Evolutionary conservation across 2,888 invertebrate species (phyloP), one percentile per base, ranked within the genome.

Genomic region (Torymus tubicola): DNA sequence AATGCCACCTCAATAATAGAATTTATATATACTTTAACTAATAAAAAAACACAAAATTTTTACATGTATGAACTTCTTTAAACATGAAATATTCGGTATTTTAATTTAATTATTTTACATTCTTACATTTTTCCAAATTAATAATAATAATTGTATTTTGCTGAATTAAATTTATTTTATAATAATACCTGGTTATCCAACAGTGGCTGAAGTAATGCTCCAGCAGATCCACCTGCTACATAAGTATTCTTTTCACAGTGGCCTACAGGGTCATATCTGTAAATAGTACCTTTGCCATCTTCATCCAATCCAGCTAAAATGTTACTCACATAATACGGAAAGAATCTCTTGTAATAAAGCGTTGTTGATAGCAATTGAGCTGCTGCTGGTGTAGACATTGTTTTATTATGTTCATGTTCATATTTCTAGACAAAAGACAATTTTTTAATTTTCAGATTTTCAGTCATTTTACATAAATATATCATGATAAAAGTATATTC

Each of bases 261-360:
- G 0, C 99, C 99, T 84, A 99, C 96, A 0, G 99, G 99, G 91
- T 99, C 99, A 90, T 99, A 99, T 88, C 96, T 96, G 92, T 95
- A 99, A 10, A 99, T 96, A 86, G 96, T 96, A 11, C 99, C 99
- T 89, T 96, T 96, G 2, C 98, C 99, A 83, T 98, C 95, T 52
- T 94, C 94, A 91, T 99, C 98, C 74, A 99, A 90, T 0, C 99
- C 99, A 71, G 97, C 99, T 75, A 99, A 92, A 67, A 99, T 94
- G 89, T 98, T 99, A 50, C 97, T 96, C 24, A 99, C 96, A 89
- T 99, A 99, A 91, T 99, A 99, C 0, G 99, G 99, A 91, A 99
- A 99, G 92, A 99, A 99, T 78, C 99, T 94, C 87, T 97, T 96
- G 90, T 98, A 96, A 90, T 99, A 99, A 85, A 99, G 93, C 93